Conservation (phyloP, 2,797 vertebrate species). For the Squalus acanthias region DNA sequence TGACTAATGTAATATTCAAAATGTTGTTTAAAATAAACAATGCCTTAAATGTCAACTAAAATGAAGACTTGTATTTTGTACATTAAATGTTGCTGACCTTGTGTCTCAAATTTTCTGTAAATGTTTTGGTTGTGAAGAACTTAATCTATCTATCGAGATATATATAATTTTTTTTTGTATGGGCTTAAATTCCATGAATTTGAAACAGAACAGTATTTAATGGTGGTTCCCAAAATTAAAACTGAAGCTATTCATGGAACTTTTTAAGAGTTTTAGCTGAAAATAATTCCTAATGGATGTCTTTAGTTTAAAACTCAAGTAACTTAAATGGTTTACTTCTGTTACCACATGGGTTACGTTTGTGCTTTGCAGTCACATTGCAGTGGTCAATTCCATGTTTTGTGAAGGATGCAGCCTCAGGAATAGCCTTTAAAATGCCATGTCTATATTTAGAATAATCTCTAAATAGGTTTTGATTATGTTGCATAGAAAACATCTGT, state of each 20-base stretch:
- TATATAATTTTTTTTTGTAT: not conserved
- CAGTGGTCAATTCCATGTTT: not conserved
- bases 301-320: not conserved
- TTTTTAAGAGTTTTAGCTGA: not conserved
- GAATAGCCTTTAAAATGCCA: constrained; percentile 22
- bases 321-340: not conserved
- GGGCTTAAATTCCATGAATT: not conserved
- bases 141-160: too few species aligned
- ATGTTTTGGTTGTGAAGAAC: not conserved
- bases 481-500: not conserved
- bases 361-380: not conserved
- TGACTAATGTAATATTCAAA: not conserved
- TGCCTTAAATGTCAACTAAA: not conserved
- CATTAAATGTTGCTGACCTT: not conserved
- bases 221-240: not conserved
- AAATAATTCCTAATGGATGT: not conserved
- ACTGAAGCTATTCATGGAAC: not conserved
- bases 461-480: constrained; percentile 32
- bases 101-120: not conserved
- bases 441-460: constrained; percentile 20
- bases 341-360: too few species aligned
- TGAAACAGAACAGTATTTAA: not conserved
- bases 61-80: not conserved
- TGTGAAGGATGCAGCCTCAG: not conserved
- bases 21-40: not conserved